phyloP scores from a whole-genome alignment of 2,797 vertebrate species.

The Esox masquinongy region DNA sequence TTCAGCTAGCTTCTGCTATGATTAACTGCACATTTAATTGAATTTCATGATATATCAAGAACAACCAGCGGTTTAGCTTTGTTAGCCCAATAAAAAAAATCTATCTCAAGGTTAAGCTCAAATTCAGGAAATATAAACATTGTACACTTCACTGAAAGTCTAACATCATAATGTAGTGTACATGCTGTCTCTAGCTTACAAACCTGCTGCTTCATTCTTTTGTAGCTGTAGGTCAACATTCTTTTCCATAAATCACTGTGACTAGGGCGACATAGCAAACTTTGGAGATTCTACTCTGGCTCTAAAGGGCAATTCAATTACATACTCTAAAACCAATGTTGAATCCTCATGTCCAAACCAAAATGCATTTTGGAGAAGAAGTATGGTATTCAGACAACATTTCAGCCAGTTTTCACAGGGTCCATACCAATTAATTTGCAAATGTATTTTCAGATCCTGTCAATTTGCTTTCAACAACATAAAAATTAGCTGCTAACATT shows the following conservation, averaged over 20 bases:
- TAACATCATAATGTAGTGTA: neutral
- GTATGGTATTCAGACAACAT: slow-evolving; percentile 25
- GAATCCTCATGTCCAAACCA: slow-evolving; percentile 21
- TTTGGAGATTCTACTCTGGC: slow-evolving; percentile 32
- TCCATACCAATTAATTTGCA: slow-evolving; percentile 40
- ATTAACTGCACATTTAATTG: neutral
- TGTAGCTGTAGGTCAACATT: slow-evolving; percentile 31
- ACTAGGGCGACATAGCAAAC: slow-evolving; percentile 36
- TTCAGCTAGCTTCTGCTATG: too few relatives aligned
- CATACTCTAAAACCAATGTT: slow-evolving; percentile 23
- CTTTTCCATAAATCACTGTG: slow-evolving; percentile 25
- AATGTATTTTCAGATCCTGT: slow-evolving; percentile 46
- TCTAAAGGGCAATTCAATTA: slow-evolving; percentile 38
- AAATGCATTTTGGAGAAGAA: slow-evolving; percentile 4
- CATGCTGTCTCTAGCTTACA: neutral
- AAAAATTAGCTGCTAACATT: slow-evolving; percentile 43
- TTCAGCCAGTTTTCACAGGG: slow-evolving; percentile 19
- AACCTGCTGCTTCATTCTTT: slow-evolving; percentile 19
- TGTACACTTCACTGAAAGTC: neutral
- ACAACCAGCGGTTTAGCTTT: neutral
- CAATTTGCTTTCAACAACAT: slow-evolving; percentile 39
- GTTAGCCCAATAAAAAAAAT: neutral
- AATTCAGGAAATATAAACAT: neutral
- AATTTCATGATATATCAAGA: neutral
- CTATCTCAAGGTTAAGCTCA: neutral